Base-by-base conservation (phyloP, 2,888 invertebrate species). In the Drosophila falleni region DNA sequence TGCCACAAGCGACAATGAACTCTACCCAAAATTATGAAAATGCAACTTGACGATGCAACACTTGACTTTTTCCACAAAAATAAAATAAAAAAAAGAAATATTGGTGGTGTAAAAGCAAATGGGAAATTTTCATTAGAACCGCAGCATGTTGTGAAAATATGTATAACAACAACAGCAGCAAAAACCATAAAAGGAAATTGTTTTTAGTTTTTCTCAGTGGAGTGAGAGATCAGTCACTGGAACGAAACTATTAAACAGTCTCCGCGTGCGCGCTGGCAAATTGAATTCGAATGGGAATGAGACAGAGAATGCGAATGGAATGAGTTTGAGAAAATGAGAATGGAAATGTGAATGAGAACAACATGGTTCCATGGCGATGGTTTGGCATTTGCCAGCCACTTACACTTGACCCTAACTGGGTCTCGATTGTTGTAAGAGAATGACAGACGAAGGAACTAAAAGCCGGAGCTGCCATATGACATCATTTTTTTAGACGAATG, bases 101-200 rank as follows among this genome's bases (percentile, higher is more conserved):
- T 37, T 71, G 31, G 31, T 58, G 62, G 42, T 62, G 71, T 33
- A 56, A 61, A 75, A 53, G 8, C 29, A 35, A 31, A 29, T 51
- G 60, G 58, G 13, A 61, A 75, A 60, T 56, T 29, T 68, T 54
- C 50, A 61, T 58, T 74, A 78, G 78, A 78, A 67, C 39, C 47
- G 49, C 11, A 29, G 29, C 29, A 29, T 29, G 29, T 29, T 29
- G 29, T 29, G 29, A 29, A 29, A 29, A 29, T 29, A 29, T 8
- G 4, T 29, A 29, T 8, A 64, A 33, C 35, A 46, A 58, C 53
- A 68, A 68, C 35, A 58, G 41, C 42, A 33, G 15, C 19, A 69
- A 50, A 59, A 76, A 49, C 46, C 60, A 83, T 87, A 72, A 89
- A 82, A 74, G 78, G 85, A 87, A 89, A 87, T 88, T 69, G 67